Base-by-base conservation (phyloP, 2,888 invertebrate genomes). In the Dolichomitus sp. region DNA sequence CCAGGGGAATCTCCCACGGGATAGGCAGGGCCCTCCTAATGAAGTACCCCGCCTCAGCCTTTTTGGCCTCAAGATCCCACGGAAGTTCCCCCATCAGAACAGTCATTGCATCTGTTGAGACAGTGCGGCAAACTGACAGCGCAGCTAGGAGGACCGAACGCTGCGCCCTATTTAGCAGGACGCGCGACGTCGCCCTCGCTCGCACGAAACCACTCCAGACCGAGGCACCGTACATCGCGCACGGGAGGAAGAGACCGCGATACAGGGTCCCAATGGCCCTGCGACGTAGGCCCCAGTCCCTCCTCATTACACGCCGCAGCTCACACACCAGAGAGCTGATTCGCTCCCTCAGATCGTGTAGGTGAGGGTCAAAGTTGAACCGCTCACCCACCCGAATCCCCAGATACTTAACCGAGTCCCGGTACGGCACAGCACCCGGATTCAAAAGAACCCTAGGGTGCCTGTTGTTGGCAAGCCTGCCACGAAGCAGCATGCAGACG, bases 51-150 rank as follows among this genome's bases (percentile, higher is more conserved):
- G 75, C 66, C 57, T 68, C 75, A 17, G 42, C 65, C 4, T 7
- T n/a, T 23, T 63, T 61, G 9, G 70, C 54, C 75, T 76, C 83
- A 1, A 80, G 61, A 14, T 80, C 79, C 84, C 84, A 83, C 30
- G 75, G 82, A 6, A 83, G 73, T 14, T 68, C 70, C 5, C 82
- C 82, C 54, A 42, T n/a, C 14, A 84, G 45, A 6, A 76, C 80
- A 42, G 70, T 76, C 78, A 85, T 78, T 2, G 85, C 83, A 23
- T 66, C 72, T 17, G 80, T 81, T 6, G 84, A 84, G 4, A 85
- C 84, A 2, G 81, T 77, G 45, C 74, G 78, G 14, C 81, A 82
- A 0, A 85, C 84, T 4, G 42, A 40, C 52, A 82, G 12, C 4
- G 76, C 45, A 5, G 79, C 81, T 54, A 80, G 76, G 57, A 84